Evolutionary conservation across 1,140 invertebrate genomes (phyloP).

Genomic region (Gryllus bimaculatus): DNA sequence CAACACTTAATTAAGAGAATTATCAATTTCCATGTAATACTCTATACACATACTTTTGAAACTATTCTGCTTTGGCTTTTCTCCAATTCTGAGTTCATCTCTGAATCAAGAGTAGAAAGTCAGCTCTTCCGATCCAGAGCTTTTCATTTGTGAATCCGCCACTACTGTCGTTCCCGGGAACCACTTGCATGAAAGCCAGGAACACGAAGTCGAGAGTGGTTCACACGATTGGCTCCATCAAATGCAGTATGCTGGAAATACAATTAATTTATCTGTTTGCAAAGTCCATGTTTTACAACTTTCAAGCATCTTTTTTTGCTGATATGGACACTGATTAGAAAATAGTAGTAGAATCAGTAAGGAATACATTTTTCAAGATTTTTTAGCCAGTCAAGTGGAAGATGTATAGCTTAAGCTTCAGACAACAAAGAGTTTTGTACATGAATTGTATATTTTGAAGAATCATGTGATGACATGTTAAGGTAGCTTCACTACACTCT

Average conservation of each 20-base stretch:
- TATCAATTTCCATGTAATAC: too few species aligned
- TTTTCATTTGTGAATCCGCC: background rate
- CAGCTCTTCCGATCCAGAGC: background rate
- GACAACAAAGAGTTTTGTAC: too few species aligned
- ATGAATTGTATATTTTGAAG: too few species aligned
- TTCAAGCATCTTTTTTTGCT: too few species aligned
- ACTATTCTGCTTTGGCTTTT: background rate
- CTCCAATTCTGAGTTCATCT: background rate
- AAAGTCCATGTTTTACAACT: too few species aligned
- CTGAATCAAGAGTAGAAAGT: background rate
- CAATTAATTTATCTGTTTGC: background rate
- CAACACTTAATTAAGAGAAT: background rate
- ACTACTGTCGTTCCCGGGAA: background rate
- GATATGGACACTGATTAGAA: too few species aligned
- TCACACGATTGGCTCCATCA: background rate
- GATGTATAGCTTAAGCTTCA: too few species aligned
- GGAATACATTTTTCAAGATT: too few species aligned
- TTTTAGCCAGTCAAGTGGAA: too few species aligned
- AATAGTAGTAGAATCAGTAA: too few species aligned
- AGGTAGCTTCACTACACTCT: too few species aligned
- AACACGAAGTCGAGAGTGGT: background rate
- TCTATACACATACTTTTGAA: background rate
- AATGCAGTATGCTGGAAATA: background rate
- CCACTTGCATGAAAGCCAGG: background rate
- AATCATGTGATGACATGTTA: too few species aligned